Evolutionary conservation across 2,113 vertebrate genomes (phyloP).

Genomic region (Phocoena sinus): DNA sequence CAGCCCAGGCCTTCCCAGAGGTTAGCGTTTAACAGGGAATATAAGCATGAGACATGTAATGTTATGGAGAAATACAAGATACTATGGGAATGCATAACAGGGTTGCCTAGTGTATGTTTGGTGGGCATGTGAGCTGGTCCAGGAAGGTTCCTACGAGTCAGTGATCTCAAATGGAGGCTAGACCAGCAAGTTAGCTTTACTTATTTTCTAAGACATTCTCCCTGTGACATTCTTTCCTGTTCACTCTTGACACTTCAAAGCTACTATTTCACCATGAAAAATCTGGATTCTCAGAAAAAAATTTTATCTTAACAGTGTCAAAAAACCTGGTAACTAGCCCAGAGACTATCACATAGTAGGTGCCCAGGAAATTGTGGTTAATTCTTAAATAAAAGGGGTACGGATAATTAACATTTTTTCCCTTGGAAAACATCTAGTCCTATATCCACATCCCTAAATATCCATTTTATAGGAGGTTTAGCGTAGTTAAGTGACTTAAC

Average conservation of each 20-base stretch:
- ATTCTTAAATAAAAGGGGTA: neutral
- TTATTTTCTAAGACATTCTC: neutral
- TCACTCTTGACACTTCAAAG: neutral
- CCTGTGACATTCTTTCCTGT: neutral
- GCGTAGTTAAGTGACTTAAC: neutral
- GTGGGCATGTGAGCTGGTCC: neutral
- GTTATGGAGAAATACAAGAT: neutral
- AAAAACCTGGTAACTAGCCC: neutral
- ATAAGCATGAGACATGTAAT: neutral
- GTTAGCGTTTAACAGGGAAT: neutral
- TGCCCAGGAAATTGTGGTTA: neutral
- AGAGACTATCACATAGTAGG: neutral
- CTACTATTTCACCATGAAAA: neutral
- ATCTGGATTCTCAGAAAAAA: neutral
- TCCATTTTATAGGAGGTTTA: neutral
- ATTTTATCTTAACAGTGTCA: neutral
- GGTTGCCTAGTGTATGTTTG: accelerated
- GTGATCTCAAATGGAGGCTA: neutral
- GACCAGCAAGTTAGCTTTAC: neutral
- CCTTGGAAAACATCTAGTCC: neutral
- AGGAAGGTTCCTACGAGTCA: no score
- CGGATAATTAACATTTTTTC: neutral
- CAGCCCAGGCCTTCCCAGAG: accelerated
- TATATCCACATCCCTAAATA: neutral
- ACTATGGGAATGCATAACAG: accelerated